Conservation (phyloP, 1,140 invertebrate species). For the Drosophila littoralis region DNA sequence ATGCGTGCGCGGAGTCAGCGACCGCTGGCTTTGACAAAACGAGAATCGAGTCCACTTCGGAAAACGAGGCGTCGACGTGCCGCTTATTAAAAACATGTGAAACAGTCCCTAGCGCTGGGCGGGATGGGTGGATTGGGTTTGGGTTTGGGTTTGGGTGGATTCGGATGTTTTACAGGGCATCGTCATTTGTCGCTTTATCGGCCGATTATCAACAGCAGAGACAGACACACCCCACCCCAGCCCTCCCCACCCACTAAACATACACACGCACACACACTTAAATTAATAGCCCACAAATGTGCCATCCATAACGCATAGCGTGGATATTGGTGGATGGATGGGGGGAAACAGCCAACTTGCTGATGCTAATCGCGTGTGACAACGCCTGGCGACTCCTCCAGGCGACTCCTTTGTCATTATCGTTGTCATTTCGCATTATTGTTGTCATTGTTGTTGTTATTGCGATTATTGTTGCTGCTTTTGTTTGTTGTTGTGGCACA, state of each 20-base stretch:
- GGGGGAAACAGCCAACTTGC: constrained; percentile 32
- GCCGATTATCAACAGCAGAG: constrained; percentile 62
- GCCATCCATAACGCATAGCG: constrained; percentile 62
- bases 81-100: constrained; percentile 68
- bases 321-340: constrained; percentile 8
- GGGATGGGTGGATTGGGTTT: constrained; percentile 1
- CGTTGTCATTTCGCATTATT: constrained; percentile 53
- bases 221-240: constrained; percentile 10
- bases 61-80: constrained; percentile 20
- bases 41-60: constrained; percentile 40
- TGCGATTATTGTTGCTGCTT: constrained; percentile 13
- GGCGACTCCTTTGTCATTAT: constrained; percentile 53
- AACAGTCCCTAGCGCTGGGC: constrained; percentile 17
- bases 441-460: constrained; percentile 41
- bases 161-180: constrained; percentile 19
- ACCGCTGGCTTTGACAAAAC: constrained; percentile 52
- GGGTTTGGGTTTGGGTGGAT: background rate
- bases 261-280: constrained; percentile 31
- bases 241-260: background rate
- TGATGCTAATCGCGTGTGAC: constrained; percentile 65
- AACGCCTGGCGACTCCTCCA: constrained; percentile 1
- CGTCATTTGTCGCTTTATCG: constrained; percentile 74
- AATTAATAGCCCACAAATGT: constrained; percentile 73
- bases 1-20: constrained; percentile 25
- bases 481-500: constrained; percentile 18